Conservation (phyloP, 2,113 vertebrate genomes). For the Chaetops frenatus region DNA sequence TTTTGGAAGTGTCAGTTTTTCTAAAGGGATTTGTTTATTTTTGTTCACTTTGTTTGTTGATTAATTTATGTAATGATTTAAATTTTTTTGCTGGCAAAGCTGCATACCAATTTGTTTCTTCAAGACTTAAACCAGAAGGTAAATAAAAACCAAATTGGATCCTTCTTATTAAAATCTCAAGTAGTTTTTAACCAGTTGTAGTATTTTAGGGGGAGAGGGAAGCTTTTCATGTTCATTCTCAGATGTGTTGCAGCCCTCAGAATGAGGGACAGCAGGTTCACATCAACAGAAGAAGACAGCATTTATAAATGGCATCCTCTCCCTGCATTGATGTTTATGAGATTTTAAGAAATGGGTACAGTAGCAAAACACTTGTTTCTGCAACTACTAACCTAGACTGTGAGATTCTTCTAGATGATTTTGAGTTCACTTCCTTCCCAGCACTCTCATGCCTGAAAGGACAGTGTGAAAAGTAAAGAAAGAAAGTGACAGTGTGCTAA, state of each 20-base stretch:
- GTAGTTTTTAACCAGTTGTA: not conserved
- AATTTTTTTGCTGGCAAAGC: not conserved
- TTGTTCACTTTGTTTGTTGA: not conserved
- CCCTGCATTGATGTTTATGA: not conserved
- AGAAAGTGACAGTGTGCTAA: not conserved
- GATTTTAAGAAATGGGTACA: not conserved
- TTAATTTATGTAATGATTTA: conserved; percentile 11
- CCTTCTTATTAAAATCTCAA: not conserved
- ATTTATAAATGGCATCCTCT: not conserved
- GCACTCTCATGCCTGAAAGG: not conserved
- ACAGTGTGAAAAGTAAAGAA: not conserved
- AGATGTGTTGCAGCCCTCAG: not conserved
- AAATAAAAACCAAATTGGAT: not conserved
- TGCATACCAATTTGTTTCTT: not conserved
- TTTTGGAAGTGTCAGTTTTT: not conserved
- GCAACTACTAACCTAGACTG: not conserved
- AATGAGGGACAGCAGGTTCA: not conserved
- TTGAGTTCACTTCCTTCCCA: not conserved
- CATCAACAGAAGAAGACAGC: not conserved
- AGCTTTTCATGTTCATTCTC: not conserved
- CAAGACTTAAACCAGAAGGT: not conserved
- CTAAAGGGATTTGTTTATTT: not conserved
- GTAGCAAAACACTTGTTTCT: not conserved
- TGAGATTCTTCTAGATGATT: not conserved
- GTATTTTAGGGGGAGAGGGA: not conserved